Evolutionary conservation across 2,113 vertebrate genomes (phyloP).

Genomic region (Arvicanthis niloticus): DNA sequence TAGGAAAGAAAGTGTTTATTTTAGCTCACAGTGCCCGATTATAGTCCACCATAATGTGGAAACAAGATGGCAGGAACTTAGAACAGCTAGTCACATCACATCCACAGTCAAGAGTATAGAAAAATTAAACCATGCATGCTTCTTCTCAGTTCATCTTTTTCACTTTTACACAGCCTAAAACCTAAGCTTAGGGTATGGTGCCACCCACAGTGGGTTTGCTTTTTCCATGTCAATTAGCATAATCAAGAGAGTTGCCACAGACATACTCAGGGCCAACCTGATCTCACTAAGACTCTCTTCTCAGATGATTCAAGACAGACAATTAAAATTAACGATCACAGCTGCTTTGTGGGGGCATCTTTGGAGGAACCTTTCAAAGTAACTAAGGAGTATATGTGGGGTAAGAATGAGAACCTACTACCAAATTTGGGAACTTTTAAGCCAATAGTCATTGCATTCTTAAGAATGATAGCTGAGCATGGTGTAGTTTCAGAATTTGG

Average conservation of each 20-base stretch:
- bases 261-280: background rate
- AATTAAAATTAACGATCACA: background rate
- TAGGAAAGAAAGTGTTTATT: background rate
- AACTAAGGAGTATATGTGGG: background rate
- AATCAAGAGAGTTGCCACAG: background rate
- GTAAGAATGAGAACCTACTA: background rate
- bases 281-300: background rate
- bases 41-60: background rate
- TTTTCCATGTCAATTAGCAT: background rate
- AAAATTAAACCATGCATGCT: background rate
- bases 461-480: background rate
- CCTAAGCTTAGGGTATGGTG: background rate
- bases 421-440: background rate
- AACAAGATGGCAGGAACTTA: background rate
- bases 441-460: background rate
- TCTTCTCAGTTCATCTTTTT: background rate
- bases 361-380: background rate
- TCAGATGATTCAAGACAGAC: background rate
- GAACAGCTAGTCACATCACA: background rate
- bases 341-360: background rate
- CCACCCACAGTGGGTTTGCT: background rate
- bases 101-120: background rate
- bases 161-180: background rate
- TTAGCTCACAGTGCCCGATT: background rate
- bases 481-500: background rate